Base-by-base conservation (phyloP, 2,888 invertebrate species). In the Dinocampus coccinellae region DNA sequence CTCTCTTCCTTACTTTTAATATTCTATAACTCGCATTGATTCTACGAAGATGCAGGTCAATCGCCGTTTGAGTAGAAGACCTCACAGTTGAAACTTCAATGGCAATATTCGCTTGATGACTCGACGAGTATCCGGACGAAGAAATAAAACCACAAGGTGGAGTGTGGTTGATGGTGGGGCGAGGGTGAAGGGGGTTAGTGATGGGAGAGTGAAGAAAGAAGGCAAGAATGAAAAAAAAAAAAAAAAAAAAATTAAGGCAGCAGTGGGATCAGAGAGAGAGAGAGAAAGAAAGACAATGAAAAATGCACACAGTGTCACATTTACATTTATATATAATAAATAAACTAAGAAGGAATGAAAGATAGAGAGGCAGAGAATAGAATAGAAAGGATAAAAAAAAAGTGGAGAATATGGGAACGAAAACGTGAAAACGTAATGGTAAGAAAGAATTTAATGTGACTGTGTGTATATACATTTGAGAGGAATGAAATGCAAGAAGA, bases 11-110 rank as follows among this genome's bases (percentile, higher is more conserved):
- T 39, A 4, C 3, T 13, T 39, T 13, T n/a, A 39, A n/a, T 39
- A 39, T 39, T n/a, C n/a, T 13, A 39, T 47, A 16, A 16, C 16
- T 16, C 47, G n/a, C 26, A 29, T 57, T 26, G 29, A 57, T 26
- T 57, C 29, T 13, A 26, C 26, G 57, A 57, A 57, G 57, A 57
- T 57, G 57, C 57, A 57, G 57, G 57, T 57, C 29, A 57, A 57
- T 57, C 26, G 57, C 29, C 26, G 26, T 29, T 26, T n/a, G 57
- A 57, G 47, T 47, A n/a, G 47, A 47, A 47, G 47, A 16, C 47
- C 16, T 47, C 20, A n/a, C 3, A 47, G 47, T 16, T 16, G 16
- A 47, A 47, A 47, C 16, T 47, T n/a, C 47, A 6, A 47, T 16
- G 47, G 47, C 47, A 47, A 47, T 16, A 16, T n/a, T 47, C 47